Evolutionary conservation across 2,113 vertebrate species (phyloP).

Genomic region (Gymnogyps californianus): DNA sequence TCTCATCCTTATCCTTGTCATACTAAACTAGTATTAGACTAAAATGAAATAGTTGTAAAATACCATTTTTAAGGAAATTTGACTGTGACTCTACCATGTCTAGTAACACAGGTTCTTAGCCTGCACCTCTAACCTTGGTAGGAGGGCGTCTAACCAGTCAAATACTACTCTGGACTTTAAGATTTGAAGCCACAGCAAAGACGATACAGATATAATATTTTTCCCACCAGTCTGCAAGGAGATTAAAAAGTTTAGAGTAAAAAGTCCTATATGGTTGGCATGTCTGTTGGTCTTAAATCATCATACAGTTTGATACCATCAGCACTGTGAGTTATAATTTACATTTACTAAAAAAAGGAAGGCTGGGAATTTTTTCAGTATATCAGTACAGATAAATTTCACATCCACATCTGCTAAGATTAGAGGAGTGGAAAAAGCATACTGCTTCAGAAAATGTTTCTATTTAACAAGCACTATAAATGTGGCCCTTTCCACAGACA

Average conservation of each 20-base stretch:
- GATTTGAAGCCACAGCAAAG: background rate
- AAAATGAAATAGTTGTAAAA: background rate
- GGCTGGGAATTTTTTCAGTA: background rate
- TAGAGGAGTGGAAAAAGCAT: background rate
- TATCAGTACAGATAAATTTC: background rate
- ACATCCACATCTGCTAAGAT: background rate
- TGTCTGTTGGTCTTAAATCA: background rate
- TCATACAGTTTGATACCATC: background rate
- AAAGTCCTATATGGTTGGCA: background rate
- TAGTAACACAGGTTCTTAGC: background rate
- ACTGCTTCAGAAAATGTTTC: background rate
- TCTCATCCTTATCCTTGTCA: background rate
- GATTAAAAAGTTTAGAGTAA: background rate
- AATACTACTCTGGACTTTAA: background rate
- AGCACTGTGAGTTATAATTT: background rate
- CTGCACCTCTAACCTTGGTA: background rate
- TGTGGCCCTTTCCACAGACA: background rate
- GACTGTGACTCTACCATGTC: background rate
- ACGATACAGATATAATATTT: background rate
- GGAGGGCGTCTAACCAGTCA: background rate
- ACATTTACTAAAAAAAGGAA: background rate
- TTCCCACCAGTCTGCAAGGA: background rate
- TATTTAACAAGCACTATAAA: background rate
- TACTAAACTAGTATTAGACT: background rate
- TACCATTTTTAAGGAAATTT: background rate